phyloP scores from a whole-genome alignment of 2,888 invertebrate genomes.

The Nebria salina region DNA sequence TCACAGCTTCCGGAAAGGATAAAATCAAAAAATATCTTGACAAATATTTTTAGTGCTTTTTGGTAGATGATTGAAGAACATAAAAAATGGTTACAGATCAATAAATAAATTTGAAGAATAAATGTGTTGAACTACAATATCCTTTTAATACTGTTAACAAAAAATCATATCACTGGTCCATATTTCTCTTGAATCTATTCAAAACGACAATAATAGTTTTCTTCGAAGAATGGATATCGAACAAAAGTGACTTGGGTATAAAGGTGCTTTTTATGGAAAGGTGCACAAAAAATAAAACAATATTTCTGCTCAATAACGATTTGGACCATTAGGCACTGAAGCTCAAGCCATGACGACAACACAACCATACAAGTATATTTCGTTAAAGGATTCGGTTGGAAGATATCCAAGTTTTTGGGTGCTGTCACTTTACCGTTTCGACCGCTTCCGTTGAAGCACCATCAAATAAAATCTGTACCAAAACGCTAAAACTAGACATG shows the following conservation, averaged over 20 bases:
- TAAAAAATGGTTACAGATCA: no score
- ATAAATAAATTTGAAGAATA: no score
- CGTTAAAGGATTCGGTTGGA: background rate
- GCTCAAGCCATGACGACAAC: background rate
- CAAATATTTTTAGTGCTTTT: no score
- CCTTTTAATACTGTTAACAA: background rate
- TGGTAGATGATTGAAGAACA: no score
- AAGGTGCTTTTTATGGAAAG: background rate
- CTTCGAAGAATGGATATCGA: background rate
- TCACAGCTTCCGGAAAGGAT: no score
- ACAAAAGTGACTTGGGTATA: background rate
- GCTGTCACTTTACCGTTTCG: background rate
- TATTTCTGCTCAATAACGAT: background rate
- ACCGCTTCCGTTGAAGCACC: background rate
- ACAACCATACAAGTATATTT: background rate
- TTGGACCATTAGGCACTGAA: background rate
- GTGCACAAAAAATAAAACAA: slow-evolving; percentile 1
- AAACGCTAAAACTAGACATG: background rate
- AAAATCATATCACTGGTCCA: background rate
- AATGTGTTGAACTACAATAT: no score
- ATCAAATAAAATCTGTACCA: background rate
- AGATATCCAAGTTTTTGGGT: background rate
- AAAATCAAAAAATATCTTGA: no score
- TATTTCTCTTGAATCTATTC: background rate
- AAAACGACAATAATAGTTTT: background rate